Percentiles rank a stretch among this genome's conserved stretches.
phyloP scores from a whole-genome alignment of 2,888 invertebrate genomes.

The Drosophila anomelani region DNA sequence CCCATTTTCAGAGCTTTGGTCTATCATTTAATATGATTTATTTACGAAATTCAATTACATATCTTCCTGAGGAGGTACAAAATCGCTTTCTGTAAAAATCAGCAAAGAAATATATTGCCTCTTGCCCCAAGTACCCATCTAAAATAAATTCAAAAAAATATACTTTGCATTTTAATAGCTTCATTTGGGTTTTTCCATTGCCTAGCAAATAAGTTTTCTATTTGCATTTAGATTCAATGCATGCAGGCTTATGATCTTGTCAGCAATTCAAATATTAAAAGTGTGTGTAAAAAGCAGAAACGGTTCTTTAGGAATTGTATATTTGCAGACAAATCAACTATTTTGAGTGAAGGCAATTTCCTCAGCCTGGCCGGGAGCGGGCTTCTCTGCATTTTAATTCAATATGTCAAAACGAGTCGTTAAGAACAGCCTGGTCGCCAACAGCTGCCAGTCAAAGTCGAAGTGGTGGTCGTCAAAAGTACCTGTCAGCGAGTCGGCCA shows the following conservation, averaged over 20 bases:
- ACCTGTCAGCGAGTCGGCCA: constrained; percentile 28
- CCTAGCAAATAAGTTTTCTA: constrained; percentile 46
- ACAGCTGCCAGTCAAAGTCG: constrained; percentile 68
- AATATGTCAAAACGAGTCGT: constrained; percentile 52
- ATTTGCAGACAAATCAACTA: constrained; percentile 34
- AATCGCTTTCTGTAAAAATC: neutral
- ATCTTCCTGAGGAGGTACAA: neutral
- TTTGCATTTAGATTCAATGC: constrained; percentile 70
- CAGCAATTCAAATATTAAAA: constrained; percentile 38
- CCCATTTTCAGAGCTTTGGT: neutral
- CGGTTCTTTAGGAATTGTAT: constrained; percentile 3
- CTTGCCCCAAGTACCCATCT: neutral
- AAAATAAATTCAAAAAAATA: constrained; percentile 7
- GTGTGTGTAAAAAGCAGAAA: constrained; percentile 48
- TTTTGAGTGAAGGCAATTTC: constrained; percentile 61
- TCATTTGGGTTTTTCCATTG: constrained; percentile 50
- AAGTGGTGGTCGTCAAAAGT: constrained; percentile 26
- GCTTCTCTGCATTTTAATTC: constrained; percentile 59
- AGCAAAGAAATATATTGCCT: neutral
- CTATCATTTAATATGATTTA: neutral
- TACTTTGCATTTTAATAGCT: constrained; percentile 56
- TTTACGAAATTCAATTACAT: constrained; percentile 1
- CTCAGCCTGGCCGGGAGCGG: constrained; percentile 19
- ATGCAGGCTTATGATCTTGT: constrained; percentile 60
- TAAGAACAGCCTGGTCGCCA: constrained; percentile 37